Conservation (phyloP, 1,140 invertebrate genomes). For the Temnothorax nylanderi region DNA sequence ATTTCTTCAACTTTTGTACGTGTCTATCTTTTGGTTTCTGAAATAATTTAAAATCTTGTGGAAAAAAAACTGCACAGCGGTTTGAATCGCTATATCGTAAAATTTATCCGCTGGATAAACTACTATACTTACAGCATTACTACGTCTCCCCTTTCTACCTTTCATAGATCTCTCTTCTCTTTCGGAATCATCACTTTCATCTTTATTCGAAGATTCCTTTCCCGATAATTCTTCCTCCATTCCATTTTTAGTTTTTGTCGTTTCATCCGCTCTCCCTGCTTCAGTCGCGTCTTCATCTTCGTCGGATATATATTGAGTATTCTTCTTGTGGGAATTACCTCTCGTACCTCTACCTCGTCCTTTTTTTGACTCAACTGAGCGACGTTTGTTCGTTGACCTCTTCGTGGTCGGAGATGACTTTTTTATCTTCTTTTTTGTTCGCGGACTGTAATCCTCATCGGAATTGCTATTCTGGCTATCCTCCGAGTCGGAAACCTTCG, state of each 20-base stretch:
- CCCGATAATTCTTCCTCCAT: constrained; percentile 30
- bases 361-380: constrained; percentile 41
- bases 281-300: constrained; percentile 45
- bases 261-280: constrained; percentile 31
- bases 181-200: constrained; percentile 61
- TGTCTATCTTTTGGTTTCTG: constrained; percentile 59
- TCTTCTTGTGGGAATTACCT: constrained; percentile 47
- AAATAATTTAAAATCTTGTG: constrained; percentile 9
- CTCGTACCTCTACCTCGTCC: constrained; percentile 65
- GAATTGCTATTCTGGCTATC: constrained; percentile 77
- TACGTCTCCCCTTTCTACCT: constrained; percentile 60
- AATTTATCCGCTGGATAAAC: neutral
- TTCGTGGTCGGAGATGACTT: constrained; percentile 64
- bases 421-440: constrained; percentile 79
- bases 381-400: constrained; percentile 67
- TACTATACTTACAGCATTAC: constrained; percentile 45
- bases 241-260: constrained; percentile 10
- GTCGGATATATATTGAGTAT: constrained; percentile 18
- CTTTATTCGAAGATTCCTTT: constrained; percentile 46
- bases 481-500: constrained; percentile 73
- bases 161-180: constrained; percentile 37
- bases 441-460: constrained; percentile 80
- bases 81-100: neutral
- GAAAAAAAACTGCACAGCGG: neutral
- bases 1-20: constrained; percentile 78